Base-by-base conservation (phyloP, 2,797 vertebrate species). In the Hyperoplus immaculatus region DNA sequence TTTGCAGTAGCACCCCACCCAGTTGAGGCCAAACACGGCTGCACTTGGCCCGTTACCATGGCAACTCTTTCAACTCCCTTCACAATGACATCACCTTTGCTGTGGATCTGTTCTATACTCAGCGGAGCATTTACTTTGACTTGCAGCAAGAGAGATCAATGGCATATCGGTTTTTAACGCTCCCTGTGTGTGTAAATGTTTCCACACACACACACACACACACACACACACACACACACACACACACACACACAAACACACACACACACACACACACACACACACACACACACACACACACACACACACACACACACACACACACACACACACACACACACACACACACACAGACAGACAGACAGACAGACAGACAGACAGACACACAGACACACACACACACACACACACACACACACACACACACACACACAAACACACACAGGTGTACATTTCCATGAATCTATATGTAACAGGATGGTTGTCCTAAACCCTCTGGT, bases 21-120 rank as follows among this genome's bases (percentile, higher is more conserved):
- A 91, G 85, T 77, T 82, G 81, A 73, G 77, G 70, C 68, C 70
- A 86, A 90, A 89, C 63, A 57, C 18, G 47, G 41, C 76, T 70
- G 77, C 29, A 83, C 78, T 85, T 87, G 9, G 21, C 75, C 77
- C 72, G 43, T 92, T 80, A 55, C 91, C 89, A 91, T 92, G 88
- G 89, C 86, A 92, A 93, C 92, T 61, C 61, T 72, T 83, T 89
- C 71, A 88, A 85, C 87, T 90, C 70, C 71, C 75, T 69, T 76
- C 42, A 41, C 71, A 58, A 71, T 88, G 90, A 89, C 90, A 88
- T 92, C 87, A 91, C 87, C 80, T 84, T 86, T 77, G 46, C 58
- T 79, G 76, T 71, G 71, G 21, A 70, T 72, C 58, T 72, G 58
- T 80, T 80, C 85, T 54, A 78, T 42, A 58, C 74, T 60, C 66